Evolutionary conservation across 2,888 invertebrate genomes (phyloP).

Genomic region (Rotaria magnacalcarata): DNA sequence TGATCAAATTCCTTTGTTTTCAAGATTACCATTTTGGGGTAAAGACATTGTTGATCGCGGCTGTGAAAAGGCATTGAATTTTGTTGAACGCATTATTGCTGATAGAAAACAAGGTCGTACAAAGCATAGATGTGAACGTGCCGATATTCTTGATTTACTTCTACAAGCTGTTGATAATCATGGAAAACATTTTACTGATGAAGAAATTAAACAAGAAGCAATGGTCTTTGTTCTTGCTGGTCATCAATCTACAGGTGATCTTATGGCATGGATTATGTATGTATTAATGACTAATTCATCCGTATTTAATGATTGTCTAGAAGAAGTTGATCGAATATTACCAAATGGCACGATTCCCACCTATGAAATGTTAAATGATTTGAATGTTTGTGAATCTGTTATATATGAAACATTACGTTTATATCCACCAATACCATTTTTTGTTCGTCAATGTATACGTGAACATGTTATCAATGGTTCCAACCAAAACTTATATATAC

Average conservation of each 20-base stretch:
- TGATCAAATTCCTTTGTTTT: background rate
- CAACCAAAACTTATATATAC: background rate
- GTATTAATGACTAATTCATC: background rate
- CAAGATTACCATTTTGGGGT: slow-evolving; percentile 3
- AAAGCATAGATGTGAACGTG: background rate
- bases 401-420: slow-evolving; percentile 27
- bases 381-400: background rate
- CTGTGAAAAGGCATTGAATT: background rate
- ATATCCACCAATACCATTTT: background rate
- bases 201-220: background rate
- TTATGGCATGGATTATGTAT: background rate
- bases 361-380: background rate
- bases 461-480: background rate
- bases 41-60: background rate
- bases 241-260: background rate
- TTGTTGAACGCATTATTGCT: background rate
- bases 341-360: background rate
- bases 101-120: background rate
- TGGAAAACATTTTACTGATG: background rate
- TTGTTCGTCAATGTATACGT: background rate
- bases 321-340: slow-evolving; percentile 6
- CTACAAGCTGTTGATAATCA: background rate
- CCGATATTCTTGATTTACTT: slow-evolving; percentile 26
- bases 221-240: slow-evolving; percentile 11
- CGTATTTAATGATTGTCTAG: background rate